Base-by-base conservation (phyloP, 2,113 vertebrate genomes). In the Anhinga rufa region DNA sequence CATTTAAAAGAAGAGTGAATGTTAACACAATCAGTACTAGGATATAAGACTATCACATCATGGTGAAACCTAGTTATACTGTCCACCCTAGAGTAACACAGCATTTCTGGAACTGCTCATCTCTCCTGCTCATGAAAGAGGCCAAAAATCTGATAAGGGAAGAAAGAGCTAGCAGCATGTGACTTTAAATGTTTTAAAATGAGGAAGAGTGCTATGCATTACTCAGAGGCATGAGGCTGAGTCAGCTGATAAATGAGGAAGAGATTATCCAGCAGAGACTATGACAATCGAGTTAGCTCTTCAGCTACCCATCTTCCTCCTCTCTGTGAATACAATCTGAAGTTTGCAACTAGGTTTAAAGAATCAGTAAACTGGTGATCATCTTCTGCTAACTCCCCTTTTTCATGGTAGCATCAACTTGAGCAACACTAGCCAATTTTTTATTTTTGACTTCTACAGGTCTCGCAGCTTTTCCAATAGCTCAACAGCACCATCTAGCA, bases 401-500 rank as follows among this genome's bases (percentile, higher is more conserved):
- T 79, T 58, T 62, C 91, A 51, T 4, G 11, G 71, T 6, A 77
- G 32, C 29, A 22, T 57, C 32, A n/a, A 61, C 36, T 32, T 34
- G 9, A 87, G 34, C 26, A 70, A 82, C 31, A 22, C 72, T 36
- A 80, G 16, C 25, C 58, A 5, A 2, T 36, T 57, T 83, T 84
- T 70, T 34, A 52, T 52, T 52, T 91, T 55, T 70, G 3, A 76
- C 13, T 86, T 70, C 36, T 57, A 52, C 14, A 10, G 32, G 10
- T 66, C 48, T 92, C 26, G 9, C 71, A 61, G 72, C 21, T 92
- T 92, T 77, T 92, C 66, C 87, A 85, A 9, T 8, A 82, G 96
- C 92, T 96, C 92, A 95, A 95, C 66, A 96, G 96, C 97, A 95
- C 92, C 96, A 96, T 36, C 97, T 92, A 96, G 92, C 89, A 94